Percentiles rank a stretch among this genome's conserved stretches.
phyloP scores from a whole-genome alignment of 2,113 vertebrate species.

The Catagonus wagneri region DNA sequence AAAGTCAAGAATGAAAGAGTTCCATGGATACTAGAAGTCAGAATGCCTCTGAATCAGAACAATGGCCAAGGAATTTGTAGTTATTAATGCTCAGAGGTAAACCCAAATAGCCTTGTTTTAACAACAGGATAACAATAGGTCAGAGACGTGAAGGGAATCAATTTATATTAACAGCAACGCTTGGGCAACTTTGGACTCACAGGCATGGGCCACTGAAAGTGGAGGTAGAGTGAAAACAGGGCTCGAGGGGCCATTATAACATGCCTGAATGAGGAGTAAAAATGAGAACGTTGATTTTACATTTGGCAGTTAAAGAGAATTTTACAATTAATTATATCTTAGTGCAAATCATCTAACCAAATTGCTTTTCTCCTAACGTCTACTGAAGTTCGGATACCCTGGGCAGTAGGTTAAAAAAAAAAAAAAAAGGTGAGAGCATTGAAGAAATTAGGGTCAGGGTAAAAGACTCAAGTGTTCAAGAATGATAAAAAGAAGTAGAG shows the following conservation, averaged over 20 bases:
- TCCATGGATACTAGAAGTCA: background rate
- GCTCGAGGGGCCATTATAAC: background rate
- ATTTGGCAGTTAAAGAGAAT: background rate
- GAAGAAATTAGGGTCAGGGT: background rate
- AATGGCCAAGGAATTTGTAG: background rate
- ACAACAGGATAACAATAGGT: background rate
- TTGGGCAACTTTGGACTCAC: background rate
- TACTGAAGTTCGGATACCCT: background rate
- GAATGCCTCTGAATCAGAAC: background rate
- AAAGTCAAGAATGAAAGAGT: background rate
- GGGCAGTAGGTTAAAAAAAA: background rate
- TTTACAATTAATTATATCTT: constrained; percentile 36
- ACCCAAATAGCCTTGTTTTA: background rate
- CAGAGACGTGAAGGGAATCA: background rate
- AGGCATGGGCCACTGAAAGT: background rate
- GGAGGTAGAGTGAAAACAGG: background rate
- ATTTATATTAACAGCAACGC: background rate
- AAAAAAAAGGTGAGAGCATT: background rate
- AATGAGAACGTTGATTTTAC: background rate
- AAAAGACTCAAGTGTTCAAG: background rate
- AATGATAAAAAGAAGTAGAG: background rate
- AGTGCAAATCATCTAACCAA: background rate
- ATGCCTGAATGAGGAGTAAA: background rate
- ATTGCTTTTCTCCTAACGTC: constrained; percentile 9
- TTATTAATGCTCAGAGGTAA: background rate